These are phyloP conservation scores for Dexiosoma caninum DNA, from an alignment of 2,888 invertebrate genomes.

Conservation along the genomic window DNA sequence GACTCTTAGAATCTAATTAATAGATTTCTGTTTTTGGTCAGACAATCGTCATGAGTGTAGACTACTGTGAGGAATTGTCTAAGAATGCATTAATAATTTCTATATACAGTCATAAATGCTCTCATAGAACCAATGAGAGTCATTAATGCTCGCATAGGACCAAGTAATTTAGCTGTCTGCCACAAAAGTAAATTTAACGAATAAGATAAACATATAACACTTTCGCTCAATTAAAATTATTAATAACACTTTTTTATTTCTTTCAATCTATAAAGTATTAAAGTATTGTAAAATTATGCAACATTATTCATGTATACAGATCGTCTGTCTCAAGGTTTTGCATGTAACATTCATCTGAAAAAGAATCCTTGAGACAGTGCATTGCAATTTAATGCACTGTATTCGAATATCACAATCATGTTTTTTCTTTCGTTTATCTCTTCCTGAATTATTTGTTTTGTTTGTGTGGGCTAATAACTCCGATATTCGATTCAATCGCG, in stretches of 20 bases:
- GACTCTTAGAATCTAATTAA: no score
- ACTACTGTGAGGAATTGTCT: no score
- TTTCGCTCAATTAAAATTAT: no score
- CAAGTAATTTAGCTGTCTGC: no score
- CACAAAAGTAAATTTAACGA: no score
- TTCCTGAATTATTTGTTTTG: neutral
- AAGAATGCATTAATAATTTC: no score
- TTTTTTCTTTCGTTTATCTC: neutral
- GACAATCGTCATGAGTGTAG: no score
- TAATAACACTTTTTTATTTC: neutral
- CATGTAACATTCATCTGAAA: neutral
- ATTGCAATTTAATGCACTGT: neutral
- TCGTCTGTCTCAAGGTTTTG: conserved; percentile 8
- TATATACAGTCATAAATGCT: no score
- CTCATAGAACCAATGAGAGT: no score
- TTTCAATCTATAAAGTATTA: neutral
- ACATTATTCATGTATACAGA: neutral
- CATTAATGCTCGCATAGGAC: no score
- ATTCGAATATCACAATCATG: neutral
- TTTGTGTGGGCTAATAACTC: conserved; percentile 19
- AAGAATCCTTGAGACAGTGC: conserved; percentile 16
- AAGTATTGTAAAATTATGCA: neutral
- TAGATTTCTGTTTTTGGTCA: no score
- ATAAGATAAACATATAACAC: no score
- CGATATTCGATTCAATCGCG: neutral